These are phyloP conservation scores for Drosophila aldrichi DNA, from an alignment of 2,888 invertebrate species.

Conservation along the genomic window DNA sequence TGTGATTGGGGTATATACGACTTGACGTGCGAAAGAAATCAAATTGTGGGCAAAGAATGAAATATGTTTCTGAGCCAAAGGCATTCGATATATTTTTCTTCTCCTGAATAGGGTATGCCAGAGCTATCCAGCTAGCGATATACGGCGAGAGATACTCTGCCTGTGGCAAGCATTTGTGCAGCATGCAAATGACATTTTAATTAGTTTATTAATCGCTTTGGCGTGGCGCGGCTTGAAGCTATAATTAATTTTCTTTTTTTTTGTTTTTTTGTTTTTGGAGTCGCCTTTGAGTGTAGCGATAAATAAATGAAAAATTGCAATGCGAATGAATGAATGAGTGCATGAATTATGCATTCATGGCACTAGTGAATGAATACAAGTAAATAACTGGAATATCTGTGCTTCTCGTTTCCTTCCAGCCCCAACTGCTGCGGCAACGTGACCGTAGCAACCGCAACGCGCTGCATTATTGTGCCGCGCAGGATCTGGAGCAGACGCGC, in stretches of 20 bases:
- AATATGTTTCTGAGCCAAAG: not conserved
- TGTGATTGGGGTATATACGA: not conserved
- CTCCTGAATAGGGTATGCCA: not conserved
- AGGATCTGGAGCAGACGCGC: conserved; percentile 76
- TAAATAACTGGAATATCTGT: conserved; percentile 17
- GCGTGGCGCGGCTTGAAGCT: not conserved
- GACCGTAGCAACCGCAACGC: conserved; percentile 94
- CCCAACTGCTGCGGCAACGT: conserved; percentile 88
- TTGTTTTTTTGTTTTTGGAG: not conserved
- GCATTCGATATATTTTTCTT: not conserved
- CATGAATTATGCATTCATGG: conserved; percentile 23
- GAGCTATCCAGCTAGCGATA: conserved; percentile 20
- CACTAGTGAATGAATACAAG: conserved; percentile 5
- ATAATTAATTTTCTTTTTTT: conserved; percentile 19
- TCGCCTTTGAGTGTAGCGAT: conserved; percentile 1
- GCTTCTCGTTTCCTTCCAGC: conserved; percentile 83
- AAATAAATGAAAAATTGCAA: conserved; percentile 3
- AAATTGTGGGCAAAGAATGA: not conserved
- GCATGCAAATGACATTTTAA: conserved; percentile 79
- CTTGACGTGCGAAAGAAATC: not conserved
- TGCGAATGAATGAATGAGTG: not conserved
- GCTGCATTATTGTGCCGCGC: conserved; percentile 94
- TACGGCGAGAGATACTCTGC: conserved; percentile 1
- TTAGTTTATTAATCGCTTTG: conserved; percentile 75
- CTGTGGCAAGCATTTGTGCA: conserved; percentile 23